A percentile compares a stretch with the other conserved stretches of the same genome.
These are phyloP conservation scores for Drosophila nannoptera DNA, from an alignment of 1,140 invertebrate species.

Conservation along the genomic window DNA sequence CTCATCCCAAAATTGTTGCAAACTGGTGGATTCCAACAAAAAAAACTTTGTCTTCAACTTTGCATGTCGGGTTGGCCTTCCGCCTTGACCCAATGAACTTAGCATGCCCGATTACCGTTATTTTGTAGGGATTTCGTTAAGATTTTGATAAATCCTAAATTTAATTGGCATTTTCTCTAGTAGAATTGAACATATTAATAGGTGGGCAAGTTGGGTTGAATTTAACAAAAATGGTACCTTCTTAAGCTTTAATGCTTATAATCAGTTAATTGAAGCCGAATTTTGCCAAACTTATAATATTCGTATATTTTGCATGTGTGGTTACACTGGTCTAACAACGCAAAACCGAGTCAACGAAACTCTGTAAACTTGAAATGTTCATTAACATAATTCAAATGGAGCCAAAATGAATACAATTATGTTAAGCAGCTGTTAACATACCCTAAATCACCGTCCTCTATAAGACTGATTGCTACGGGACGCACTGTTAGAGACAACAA, in stretches of 20 bases:
- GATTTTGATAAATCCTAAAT: neutral
- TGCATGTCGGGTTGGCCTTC: conserved; percentile 22
- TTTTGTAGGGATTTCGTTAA: neutral
- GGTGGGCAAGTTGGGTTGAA: no score
- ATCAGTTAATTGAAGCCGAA: no score
- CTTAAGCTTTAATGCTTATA: no score
- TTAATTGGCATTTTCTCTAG: neutral
- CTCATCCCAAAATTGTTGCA: conserved; percentile 9
- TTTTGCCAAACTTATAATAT: neutral
- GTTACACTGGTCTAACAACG: conserved; percentile 1
- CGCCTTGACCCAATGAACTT: conserved; percentile 4
- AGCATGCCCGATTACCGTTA: neutral
- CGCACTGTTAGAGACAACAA: neutral
- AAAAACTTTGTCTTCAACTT: conserved; percentile 27
- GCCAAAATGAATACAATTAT: no score
- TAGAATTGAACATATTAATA: no score
- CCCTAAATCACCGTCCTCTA: neutral
- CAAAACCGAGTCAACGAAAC: neutral
- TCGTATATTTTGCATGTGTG: neutral
- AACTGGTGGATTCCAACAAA: conserved; percentile 20
- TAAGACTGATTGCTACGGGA: neutral
- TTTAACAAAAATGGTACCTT: no score
- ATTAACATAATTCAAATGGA: neutral
- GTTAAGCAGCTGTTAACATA: no score
- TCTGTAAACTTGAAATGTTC: neutral